phyloP scores from a whole-genome alignment of 2,113 vertebrate species.

The Rhineura floridana region DNA sequence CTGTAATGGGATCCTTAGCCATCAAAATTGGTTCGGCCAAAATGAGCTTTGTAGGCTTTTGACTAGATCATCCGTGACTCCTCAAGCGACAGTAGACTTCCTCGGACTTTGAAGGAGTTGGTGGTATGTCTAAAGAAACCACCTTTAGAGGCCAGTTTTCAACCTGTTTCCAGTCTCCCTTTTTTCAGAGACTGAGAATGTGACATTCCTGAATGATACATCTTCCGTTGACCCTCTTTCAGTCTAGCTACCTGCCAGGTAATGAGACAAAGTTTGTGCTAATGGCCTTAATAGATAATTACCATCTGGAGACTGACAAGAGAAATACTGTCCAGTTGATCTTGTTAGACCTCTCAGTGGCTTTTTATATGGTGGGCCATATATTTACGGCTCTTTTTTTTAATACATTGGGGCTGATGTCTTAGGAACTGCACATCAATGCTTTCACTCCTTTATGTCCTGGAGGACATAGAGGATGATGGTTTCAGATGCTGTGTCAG shows the following conservation, averaged over 20 bases:
- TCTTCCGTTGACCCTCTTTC: background rate
- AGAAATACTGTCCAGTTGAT: too few relatives aligned
- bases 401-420: too few relatives aligned
- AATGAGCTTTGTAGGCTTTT: background rate
- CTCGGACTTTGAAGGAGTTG: background rate
- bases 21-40: background rate
- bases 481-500: too few relatives aligned
- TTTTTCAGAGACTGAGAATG: background rate
- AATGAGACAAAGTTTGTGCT: background rate
- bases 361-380: too few relatives aligned
- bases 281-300: background rate
- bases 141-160: background rate
- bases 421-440: too few relatives aligned
- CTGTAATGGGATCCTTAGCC: background rate
- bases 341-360: too few relatives aligned
- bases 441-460: too few relatives aligned
- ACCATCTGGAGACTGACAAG: background rate
- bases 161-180: background rate
- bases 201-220: background rate
- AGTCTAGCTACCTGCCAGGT: background rate
- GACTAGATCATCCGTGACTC: background rate
- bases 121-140: too few relatives aligned
- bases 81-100: background rate
- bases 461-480: too few relatives aligned
- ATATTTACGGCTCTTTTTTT: too few relatives aligned